Conservation (phyloP, 2,113 vertebrate species). For the Planiliza haematocheilus region DNA sequence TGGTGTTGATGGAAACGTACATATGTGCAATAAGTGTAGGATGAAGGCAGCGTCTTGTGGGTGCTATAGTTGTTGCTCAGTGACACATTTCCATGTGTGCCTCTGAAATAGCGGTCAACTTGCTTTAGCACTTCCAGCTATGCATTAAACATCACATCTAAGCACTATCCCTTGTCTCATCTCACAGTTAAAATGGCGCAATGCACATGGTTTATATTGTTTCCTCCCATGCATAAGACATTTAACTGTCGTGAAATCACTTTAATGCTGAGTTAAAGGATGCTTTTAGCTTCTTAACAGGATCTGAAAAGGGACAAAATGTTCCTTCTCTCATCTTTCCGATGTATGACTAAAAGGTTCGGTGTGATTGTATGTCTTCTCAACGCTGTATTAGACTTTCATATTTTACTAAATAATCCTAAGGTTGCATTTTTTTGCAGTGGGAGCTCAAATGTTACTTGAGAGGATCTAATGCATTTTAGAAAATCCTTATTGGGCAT, state of each 20-base stretch:
- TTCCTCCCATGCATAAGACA: not conserved
- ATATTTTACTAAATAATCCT: constrained; percentile 24
- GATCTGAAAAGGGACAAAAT: not conserved
- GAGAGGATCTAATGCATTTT: constrained; percentile 8
- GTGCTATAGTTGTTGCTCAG: constrained; percentile 1
- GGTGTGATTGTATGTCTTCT: not conserved
- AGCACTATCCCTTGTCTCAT: constrained; percentile 12
- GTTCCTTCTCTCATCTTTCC: constrained; percentile 7
- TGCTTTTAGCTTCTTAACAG: constrained; percentile 20
- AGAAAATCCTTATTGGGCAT: not conserved
- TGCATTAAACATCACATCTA: constrained; percentile 58
- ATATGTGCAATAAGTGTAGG: constrained; percentile 29
- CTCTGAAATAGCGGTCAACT: constrained; percentile 27
- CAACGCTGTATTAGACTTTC: constrained; percentile 12
- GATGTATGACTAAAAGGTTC: constrained; percentile 8
- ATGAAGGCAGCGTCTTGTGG: constrained; percentile 13
- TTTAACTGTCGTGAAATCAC: not conserved
- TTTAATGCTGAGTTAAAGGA: constrained; percentile 11
- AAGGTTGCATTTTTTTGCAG: constrained; percentile 20
- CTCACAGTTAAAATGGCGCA: not conserved
- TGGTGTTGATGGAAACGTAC: constrained; percentile 23
- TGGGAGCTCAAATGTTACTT: constrained; percentile 3
- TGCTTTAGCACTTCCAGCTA: constrained; percentile 40
- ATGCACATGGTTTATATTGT: constrained; percentile 18
- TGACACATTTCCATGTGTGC: constrained; percentile 27